A percentile compares a stretch with the other conserved stretches of the same genome.
phyloP scores from a whole-genome alignment of 2,888 invertebrate species.

The Lucinisca nassula region DNA sequence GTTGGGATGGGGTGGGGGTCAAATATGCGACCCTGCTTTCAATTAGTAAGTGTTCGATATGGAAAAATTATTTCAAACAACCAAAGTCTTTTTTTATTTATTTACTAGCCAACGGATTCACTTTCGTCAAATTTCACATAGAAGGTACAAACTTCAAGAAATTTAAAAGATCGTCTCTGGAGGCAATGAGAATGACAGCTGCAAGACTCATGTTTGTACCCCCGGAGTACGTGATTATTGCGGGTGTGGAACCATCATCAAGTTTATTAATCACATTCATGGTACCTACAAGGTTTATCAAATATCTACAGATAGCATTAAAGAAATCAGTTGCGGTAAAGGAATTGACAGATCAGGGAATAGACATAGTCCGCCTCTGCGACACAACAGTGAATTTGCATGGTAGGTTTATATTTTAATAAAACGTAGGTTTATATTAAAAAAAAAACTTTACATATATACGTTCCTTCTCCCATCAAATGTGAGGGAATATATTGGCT shows the following conservation, averaged over 20 bases:
- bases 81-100: too few species aligned
- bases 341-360: constrained; percentile 25
- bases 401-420: constrained; percentile 9
- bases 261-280: constrained; percentile 53
- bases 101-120: constrained; percentile 52
- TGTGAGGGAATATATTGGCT: background rate
- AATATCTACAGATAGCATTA: constrained; percentile 15
- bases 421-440: background rate
- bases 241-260: constrained; percentile 57
- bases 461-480: background rate
- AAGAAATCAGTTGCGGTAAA: background rate
- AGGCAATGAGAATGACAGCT: background rate
- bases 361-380: constrained; percentile 20
- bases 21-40: too few species aligned
- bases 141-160: constrained; percentile 17
- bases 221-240: constrained; percentile 28
- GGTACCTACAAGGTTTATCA: constrained; percentile 39
- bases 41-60: too few species aligned
- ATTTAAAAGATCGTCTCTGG: constrained; percentile 11
- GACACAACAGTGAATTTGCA: constrained; percentile 11
- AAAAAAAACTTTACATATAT: background rate
- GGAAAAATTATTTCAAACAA: too few species aligned
- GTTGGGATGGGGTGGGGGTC: too few species aligned
- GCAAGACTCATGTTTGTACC: constrained; percentile 37
- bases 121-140: constrained; percentile 35